A percentile compares a stretch with the other conserved stretches of the same genome.
These are phyloP conservation scores for Ceryle rudis DNA, from an alignment of 2,797 vertebrate genomes.

Conservation along the genomic window DNA sequence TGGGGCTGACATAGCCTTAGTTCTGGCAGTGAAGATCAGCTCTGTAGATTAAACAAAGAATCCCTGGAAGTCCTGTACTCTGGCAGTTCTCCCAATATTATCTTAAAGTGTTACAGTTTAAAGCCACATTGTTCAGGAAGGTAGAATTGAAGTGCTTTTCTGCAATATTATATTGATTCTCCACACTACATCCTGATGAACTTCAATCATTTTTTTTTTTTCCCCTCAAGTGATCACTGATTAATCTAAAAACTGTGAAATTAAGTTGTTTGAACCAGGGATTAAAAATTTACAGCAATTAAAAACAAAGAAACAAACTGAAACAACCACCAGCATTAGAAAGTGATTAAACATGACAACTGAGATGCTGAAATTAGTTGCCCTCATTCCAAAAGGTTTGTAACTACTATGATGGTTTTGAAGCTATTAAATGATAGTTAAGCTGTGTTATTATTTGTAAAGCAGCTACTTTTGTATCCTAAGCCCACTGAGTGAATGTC, in stretches of 20 bases:
- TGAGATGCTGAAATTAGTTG: slow-evolving; percentile 51
- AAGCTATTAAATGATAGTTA: slow-evolving; percentile 51
- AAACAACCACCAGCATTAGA: slow-evolving; percentile 44
- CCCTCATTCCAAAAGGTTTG: neutral
- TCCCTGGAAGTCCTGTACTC: neutral
- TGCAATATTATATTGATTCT: neutral
- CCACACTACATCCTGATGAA: neutral
- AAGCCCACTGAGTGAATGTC: slow-evolving; percentile 24
- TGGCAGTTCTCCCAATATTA: neutral
- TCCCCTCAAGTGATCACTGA: slow-evolving; percentile 28
- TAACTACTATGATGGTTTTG: slow-evolving; percentile 29
- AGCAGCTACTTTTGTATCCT: slow-evolving; percentile 44
- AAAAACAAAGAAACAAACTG: slow-evolving; percentile 52
- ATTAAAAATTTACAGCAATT: slow-evolving; percentile 62
- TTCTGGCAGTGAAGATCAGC: neutral
- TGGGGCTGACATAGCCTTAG: neutral
- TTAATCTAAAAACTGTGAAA: slow-evolving; percentile 63
- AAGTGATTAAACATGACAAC: slow-evolving; percentile 55
- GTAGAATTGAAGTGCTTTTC: neutral
- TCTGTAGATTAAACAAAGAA: neutral
- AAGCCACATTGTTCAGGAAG: neutral
- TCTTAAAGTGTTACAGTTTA: neutral
- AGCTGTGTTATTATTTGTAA: slow-evolving; percentile 59
- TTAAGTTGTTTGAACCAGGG: slow-evolving; percentile 57
- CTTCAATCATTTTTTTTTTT: neutral